Percentiles rank a stretch among this genome's conserved stretches.
Conservation (phyloP, 1,140 invertebrate species). For the Drosophila equinoxialis region DNA sequence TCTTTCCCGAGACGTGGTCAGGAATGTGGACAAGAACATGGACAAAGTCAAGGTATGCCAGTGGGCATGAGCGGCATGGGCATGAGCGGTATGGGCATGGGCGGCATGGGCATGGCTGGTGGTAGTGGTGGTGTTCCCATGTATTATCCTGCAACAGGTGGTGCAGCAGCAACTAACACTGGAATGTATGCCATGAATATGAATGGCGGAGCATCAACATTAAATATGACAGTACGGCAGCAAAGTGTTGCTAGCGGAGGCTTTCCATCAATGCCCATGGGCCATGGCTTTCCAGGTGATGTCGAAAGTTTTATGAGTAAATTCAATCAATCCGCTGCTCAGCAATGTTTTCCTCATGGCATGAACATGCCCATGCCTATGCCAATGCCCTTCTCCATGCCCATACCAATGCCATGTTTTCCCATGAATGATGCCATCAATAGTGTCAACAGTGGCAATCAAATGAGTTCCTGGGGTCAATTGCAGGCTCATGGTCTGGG, state of each 20-base stretch:
- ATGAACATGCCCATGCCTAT: background rate
- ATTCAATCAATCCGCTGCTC: conserved; percentile 31
- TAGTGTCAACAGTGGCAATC: background rate
- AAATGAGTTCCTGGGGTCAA: background rate
- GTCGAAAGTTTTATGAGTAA: conserved; percentile 30
- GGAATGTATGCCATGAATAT: conserved; percentile 11
- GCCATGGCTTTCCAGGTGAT: background rate
- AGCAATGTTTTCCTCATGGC: conserved; percentile 22
- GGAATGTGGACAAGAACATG: background rate
- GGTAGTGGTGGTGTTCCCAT: conserved; percentile 2
- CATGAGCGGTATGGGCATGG: background rate
- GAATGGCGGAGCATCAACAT: background rate
- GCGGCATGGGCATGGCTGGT: background rate
- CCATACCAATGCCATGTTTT: conserved; percentile 10
- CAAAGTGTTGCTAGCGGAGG: background rate
- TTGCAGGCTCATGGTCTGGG: background rate
- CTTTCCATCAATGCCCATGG: conserved; percentile 10
- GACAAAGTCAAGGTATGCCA: conserved; percentile 6
- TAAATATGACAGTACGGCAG: background rate
- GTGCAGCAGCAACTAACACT: background rate
- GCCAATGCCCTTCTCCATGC: too few species aligned
- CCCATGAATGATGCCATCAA: conserved; percentile 11
- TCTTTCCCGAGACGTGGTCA: conserved; percentile 15
- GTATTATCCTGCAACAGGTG: conserved; percentile 7
- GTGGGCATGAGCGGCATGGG: background rate